These are phyloP conservation scores for Labeo rohita DNA, from an alignment of 2,113 vertebrate genomes.

Conservation along the genomic window DNA sequence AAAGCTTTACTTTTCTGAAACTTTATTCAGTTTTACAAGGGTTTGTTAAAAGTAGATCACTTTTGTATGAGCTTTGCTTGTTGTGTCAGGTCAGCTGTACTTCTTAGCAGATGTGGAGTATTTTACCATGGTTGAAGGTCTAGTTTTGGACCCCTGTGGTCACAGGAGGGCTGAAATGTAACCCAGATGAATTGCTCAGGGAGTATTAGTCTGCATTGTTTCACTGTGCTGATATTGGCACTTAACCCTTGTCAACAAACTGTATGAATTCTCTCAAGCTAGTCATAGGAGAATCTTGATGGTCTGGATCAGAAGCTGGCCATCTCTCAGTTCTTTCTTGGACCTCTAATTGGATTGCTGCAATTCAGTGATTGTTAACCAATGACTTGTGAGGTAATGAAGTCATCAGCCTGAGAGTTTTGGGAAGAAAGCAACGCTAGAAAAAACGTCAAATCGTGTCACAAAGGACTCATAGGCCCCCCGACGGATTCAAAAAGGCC, in stretches of 20 bases:
- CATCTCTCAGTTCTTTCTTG: neutral
- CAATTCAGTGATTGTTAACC: conserved; percentile 3
- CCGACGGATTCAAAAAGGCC: neutral
- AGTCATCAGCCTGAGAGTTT: neutral
- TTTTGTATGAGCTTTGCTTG: neutral
- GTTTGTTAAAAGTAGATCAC: neutral
- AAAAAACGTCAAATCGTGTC: neutral
- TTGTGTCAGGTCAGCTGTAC: neutral
- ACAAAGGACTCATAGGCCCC: neutral
- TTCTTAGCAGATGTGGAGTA: conserved; percentile 19
- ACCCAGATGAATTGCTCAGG: conserved; percentile 21
- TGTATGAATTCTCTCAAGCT: conserved; percentile 4
- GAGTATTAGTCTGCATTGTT: conserved; percentile 29
- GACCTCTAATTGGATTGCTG: neutral
- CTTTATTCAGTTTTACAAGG: neutral
- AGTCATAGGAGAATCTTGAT: conserved; percentile 2
- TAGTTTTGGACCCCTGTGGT: conserved; percentile 14
- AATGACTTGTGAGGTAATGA: conserved; percentile 10
- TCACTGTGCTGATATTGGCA: conserved; percentile 25
- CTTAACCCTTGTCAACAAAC: conserved; percentile 35
- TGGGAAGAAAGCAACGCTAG: neutral
- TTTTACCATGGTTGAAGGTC: neutral
- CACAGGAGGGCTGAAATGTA: conserved; percentile 16
- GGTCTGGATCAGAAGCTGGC: conserved; percentile 30
- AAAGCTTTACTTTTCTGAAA: neutral